Evolutionary conservation across 2,113 vertebrate genomes (phyloP).

Genomic region (Oncorhynchus nerka): DNA sequence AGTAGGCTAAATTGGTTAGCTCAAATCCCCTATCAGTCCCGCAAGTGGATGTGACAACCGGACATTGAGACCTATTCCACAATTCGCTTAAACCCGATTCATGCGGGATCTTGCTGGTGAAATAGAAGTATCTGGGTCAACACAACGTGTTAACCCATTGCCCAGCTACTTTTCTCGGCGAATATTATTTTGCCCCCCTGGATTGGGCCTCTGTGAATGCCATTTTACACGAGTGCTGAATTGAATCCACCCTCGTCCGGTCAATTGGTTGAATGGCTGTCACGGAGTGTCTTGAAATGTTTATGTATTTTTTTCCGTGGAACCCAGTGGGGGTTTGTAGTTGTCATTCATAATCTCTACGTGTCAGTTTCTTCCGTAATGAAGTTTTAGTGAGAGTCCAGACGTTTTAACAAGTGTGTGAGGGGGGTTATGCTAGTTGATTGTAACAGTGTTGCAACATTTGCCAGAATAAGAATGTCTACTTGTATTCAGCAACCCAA

Average conservation of each 20-base stretch:
- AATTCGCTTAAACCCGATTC: neutral
- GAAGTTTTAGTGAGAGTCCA: conserved; percentile 71
- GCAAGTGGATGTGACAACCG: neutral
- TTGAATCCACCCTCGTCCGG: conserved; percentile 24
- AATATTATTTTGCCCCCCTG: conserved; percentile 62
- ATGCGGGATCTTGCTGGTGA: neutral
- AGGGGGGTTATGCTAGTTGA: neutral
- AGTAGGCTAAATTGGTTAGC: conserved; percentile 11
- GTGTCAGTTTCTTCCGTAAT: conserved; percentile 68
- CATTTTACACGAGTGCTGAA: conserved; percentile 60
- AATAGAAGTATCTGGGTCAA: neutral
- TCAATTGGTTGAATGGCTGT: conserved; percentile 72
- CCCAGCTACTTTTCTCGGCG: conserved; percentile 45
- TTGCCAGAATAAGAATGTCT: too few relatives aligned
- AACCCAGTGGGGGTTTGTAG: conserved; percentile 56
- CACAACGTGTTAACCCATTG: conserved; percentile 12
- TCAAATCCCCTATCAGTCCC: conserved; percentile 1
- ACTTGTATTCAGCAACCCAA: too few relatives aligned
- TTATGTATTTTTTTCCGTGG: conserved; percentile 40
- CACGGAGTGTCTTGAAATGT: conserved; percentile 47
- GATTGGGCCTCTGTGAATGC: conserved; percentile 70
- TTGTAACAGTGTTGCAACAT: neutral
- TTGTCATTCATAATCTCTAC: conserved; percentile 50
- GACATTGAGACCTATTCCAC: neutral
- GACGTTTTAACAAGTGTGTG: conserved; percentile 44